phyloP scores from a whole-genome alignment of 2,797 vertebrate species.

The Schizothorax lantsangensis region DNA sequence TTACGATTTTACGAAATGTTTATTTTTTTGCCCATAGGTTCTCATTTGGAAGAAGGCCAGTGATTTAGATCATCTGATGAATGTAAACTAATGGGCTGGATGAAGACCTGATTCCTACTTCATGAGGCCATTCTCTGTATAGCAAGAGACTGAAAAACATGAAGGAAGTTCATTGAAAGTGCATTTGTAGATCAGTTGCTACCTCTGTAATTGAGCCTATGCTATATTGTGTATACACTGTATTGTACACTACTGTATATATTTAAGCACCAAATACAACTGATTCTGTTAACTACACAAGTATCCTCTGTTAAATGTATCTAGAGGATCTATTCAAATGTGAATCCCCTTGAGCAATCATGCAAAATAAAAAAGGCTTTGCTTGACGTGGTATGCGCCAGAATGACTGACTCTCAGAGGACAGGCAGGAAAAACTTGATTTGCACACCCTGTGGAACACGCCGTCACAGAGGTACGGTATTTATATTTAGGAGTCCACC shows the following conservation, averaged over 20 bases:
- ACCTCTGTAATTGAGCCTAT: not conserved
- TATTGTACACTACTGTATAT: not conserved
- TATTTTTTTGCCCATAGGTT: conserved; percentile 53
- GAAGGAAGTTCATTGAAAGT: conserved; percentile 3
- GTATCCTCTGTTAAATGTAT: conserved; percentile 20
- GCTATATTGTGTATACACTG: not conserved
- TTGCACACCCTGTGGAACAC: conserved; percentile 48
- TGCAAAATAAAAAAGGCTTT: conserved; percentile 17
- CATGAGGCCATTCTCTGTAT: conserved; percentile 21
- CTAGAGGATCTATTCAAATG: conserved; percentile 7
- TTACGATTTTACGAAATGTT: not conserved
- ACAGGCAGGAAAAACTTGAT: conserved; percentile 61
- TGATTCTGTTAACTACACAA: conserved; percentile 3
- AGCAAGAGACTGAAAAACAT: conserved; percentile 24
- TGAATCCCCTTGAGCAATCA: not conserved
- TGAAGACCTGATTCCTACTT: conserved; percentile 30
- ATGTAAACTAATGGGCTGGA: conserved; percentile 33
- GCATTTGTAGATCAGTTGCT: conserved; percentile 19
- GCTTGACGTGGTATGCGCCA: not conserved
- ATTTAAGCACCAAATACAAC: not conserved
- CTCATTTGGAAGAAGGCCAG: conserved; percentile 30
- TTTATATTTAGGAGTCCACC: conserved; percentile 29
- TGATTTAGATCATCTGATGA: not conserved
- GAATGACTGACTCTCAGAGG: conserved; percentile 1
- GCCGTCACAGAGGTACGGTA: not conserved